Evolutionary conservation across 2,113 vertebrate genomes (phyloP), one percentile per base, ranked within the genome.

Genomic region (Xenus cinereus): DNA sequence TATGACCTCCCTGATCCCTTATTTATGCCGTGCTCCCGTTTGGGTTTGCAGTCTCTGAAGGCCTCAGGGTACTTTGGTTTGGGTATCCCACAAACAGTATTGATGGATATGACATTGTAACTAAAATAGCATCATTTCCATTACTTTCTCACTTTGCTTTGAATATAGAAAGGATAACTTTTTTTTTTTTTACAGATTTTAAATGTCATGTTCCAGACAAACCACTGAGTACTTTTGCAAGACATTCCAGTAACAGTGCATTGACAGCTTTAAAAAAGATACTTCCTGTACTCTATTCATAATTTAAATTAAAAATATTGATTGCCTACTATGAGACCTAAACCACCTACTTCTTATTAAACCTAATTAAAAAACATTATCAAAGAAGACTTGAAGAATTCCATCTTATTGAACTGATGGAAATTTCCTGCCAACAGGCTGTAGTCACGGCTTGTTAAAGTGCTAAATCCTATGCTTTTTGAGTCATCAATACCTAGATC

Each of bases 291-390:
- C 20, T 62, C 27, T 87, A 54, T 81, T 84, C 54, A 84, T 63
- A 84, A 77, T 54, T 78, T 77, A 93, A 89, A 95, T 84, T 87
- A 75, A 93, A 97, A 87, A 81, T 89, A 95, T 87, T 71, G 77
- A 93, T 84, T 12, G 8, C 19, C 16, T 69, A 60, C 37, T 56
- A 23, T 68, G 30, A 86, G 50, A 73, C 5, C 4, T n/a, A 86
- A 89, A 60, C 37, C 45, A 60, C 12, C 27, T 35, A 57, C 13
- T 12, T 67, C 32, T 84, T 63, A 81, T 32, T 80, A 84, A 90
- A 77, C n/a, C 23, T 78, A 68, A 88, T 83, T 74, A n/a, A 63
- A 86, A 91, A 71, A 51, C 5, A 59, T 54, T 53, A 74, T 77
- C 54, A 81, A 84, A 78, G 50, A 69, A 62, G 26, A 54, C 22